Conservation (phyloP, 2,888 invertebrate species). For the Aphidoletes aphidimyza region DNA sequence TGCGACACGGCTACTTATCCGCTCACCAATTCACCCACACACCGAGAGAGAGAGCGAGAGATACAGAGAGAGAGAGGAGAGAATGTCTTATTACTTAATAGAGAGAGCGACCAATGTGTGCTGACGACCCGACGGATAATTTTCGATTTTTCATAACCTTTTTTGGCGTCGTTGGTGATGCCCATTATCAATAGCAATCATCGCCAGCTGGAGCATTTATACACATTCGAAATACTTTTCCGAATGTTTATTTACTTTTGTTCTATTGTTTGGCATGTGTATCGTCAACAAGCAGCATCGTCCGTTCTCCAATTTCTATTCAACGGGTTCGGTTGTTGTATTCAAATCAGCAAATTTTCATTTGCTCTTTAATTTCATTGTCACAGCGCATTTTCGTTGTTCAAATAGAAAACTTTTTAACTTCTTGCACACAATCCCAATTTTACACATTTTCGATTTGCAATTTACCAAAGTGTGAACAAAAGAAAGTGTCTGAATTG, state of each 20-base stretch:
- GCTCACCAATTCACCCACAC: too few relatives aligned
- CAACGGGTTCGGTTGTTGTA: neutral
- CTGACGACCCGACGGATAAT: neutral
- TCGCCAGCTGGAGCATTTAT: neutral
- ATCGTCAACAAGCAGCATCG: too few relatives aligned
- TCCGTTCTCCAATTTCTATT: neutral
- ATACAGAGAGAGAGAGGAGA: too few relatives aligned
- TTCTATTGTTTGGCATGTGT: too few relatives aligned
- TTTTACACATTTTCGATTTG: too few relatives aligned
- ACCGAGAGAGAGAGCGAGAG: too few relatives aligned
- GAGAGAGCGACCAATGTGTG: neutral
- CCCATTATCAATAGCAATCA: slow-evolving; percentile 1
- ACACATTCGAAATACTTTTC: neutral
- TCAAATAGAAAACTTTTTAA: too few relatives aligned
- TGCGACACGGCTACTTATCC: neutral
- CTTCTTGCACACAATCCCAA: too few relatives aligned
- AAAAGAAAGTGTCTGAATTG: too few relatives aligned
- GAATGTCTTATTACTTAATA: slow-evolving; percentile 38
- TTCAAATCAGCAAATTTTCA: slow-evolving; percentile 15
- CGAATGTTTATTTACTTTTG: neutral
- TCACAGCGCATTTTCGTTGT: neutral
- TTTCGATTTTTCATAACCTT: slow-evolving; percentile 36
- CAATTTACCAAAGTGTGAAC: too few relatives aligned
- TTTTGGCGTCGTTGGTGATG: neutral
- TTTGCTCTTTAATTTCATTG: slow-evolving; percentile 30